Conservation (phyloP, 2,797 vertebrate genomes). For the Melanotaenia maccullochi region DNA sequence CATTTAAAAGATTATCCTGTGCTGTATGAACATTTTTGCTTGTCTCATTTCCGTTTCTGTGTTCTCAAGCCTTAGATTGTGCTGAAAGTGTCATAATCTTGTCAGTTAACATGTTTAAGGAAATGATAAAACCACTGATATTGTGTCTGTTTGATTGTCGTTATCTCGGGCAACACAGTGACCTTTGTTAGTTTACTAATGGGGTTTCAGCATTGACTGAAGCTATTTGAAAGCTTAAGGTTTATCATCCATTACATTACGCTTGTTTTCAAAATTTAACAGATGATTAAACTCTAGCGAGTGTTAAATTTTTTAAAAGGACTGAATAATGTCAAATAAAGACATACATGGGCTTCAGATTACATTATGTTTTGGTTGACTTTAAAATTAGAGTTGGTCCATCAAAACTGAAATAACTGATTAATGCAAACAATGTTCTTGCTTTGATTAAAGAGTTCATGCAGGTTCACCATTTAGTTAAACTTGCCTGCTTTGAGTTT, state of each 20-base stretch:
- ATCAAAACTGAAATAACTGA: too few species aligned
- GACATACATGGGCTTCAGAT: too few species aligned
- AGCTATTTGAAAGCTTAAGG: neutral
- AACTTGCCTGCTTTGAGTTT: neutral
- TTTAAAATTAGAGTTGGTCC: too few species aligned
- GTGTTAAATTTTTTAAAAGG: neutral
- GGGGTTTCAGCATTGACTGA: neutral
- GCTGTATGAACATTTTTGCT: neutral
- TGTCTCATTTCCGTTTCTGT: neutral
- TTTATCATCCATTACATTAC: slow-evolving; percentile 19
- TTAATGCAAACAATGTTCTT: too few species aligned
- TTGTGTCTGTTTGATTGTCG: neutral
- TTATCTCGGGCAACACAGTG: neutral
- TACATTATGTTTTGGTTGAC: too few species aligned
- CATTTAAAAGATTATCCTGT: slow-evolving; percentile 14
- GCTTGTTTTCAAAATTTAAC: neutral
- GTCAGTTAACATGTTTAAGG: slow-evolving; percentile 16
- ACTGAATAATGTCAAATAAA: neutral
- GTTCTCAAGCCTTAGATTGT: slow-evolving; percentile 10
- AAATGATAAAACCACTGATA: slow-evolving; percentile 9
- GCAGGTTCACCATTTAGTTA: too few species aligned
- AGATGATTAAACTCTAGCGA: slow-evolving; percentile 9
- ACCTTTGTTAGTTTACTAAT: neutral
- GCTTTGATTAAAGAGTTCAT: neutral
- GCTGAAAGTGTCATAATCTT: neutral